These are phyloP conservation scores for Paraplagusia blochii DNA, from an alignment of 2,113 vertebrate genomes.

Conservation along the genomic window DNA sequence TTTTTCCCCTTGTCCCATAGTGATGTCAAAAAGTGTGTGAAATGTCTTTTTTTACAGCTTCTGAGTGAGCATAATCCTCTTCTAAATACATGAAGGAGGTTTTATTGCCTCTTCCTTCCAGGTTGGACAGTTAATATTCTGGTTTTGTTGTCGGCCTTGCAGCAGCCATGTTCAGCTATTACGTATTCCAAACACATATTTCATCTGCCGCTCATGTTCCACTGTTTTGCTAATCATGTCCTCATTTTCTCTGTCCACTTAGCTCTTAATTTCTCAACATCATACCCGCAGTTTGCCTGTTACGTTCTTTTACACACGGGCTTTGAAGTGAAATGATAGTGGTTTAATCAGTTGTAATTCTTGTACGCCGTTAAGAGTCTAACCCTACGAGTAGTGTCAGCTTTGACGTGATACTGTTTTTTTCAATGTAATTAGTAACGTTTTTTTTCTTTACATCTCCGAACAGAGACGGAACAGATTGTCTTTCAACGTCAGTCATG, in stretches of 20 bases:
- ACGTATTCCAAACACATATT: slow-evolving; percentile 59
- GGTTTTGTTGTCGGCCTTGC: slow-evolving; percentile 3
- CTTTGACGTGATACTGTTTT: background rate
- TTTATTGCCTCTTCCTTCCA: slow-evolving; percentile 22
- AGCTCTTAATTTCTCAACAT: slow-evolving; percentile 38
- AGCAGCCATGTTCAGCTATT: slow-evolving; percentile 53
- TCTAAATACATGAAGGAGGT: slow-evolving; percentile 16
- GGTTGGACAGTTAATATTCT: slow-evolving; percentile 21
- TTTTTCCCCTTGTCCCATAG: background rate
- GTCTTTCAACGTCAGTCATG: background rate
- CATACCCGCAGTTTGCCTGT: slow-evolving; percentile 41
- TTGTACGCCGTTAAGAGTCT: slow-evolving; percentile 29
- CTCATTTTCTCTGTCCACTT: slow-evolving; percentile 21
- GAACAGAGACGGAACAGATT: slow-evolving; percentile 4
- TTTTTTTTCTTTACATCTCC: slow-evolving; percentile 7
- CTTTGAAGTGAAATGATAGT: slow-evolving; percentile 44
- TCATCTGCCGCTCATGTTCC: slow-evolving; percentile 51
- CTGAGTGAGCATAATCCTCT: slow-evolving; percentile 29
- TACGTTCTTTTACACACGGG: slow-evolving; percentile 49
- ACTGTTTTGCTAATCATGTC: slow-evolving; percentile 44
- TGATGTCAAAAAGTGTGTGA: slow-evolving; percentile 16
- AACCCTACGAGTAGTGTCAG: slow-evolving; percentile 13
- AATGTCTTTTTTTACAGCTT: slow-evolving; percentile 34
- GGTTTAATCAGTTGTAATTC: slow-evolving; percentile 52
- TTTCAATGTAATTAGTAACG: slow-evolving; percentile 11